Conservation (phyloP, 2,888 invertebrate genomes). For the Leptura quadrifasciata region DNA sequence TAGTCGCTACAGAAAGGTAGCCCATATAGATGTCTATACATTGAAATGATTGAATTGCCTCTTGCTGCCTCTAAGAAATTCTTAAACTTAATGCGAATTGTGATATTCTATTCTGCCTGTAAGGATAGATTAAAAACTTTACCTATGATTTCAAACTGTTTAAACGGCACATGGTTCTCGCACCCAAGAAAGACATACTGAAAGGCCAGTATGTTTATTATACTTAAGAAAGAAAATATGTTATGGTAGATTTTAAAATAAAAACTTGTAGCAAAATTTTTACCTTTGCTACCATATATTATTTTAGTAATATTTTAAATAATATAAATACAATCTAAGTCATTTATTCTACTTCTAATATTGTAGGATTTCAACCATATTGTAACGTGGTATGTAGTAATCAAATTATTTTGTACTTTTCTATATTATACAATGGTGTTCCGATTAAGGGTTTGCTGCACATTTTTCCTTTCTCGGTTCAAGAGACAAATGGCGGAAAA, state of each 20-base stretch:
- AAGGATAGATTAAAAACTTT: conserved; percentile 61
- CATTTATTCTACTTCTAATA: conserved; percentile 33
- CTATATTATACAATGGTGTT: conserved; percentile 20
- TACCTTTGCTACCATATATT: conserved; percentile 60
- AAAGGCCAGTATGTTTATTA: conserved; percentile 34
- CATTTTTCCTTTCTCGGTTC: conserved; percentile 1
- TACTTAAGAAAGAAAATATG: conserved; percentile 44
- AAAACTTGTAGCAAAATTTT: conserved; percentile 57
- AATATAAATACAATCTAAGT: conserved; percentile 38
- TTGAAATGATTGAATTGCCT: conserved; percentile 48
- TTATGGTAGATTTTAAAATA: conserved; percentile 48
- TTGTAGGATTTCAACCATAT: conserved; percentile 9
- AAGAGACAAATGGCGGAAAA: not conserved
- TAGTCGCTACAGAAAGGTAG: not conserved
- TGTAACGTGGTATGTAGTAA: conserved; percentile 18
- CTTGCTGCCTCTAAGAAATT: conserved; percentile 55
- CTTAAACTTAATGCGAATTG: conserved; percentile 71
- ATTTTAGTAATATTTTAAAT: conserved; percentile 44
- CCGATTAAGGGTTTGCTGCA: conserved; percentile 8
- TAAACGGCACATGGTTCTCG: conserved; percentile 62
- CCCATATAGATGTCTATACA: not conserved
- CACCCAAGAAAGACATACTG: conserved; percentile 52
- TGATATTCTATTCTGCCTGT: conserved; percentile 71
- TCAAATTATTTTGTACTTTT: conserved; percentile 40
- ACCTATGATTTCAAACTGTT: conserved; percentile 60